phyloP scores from a whole-genome alignment of 2,797 vertebrate species.

The Gymnothorax javanicus region DNA sequence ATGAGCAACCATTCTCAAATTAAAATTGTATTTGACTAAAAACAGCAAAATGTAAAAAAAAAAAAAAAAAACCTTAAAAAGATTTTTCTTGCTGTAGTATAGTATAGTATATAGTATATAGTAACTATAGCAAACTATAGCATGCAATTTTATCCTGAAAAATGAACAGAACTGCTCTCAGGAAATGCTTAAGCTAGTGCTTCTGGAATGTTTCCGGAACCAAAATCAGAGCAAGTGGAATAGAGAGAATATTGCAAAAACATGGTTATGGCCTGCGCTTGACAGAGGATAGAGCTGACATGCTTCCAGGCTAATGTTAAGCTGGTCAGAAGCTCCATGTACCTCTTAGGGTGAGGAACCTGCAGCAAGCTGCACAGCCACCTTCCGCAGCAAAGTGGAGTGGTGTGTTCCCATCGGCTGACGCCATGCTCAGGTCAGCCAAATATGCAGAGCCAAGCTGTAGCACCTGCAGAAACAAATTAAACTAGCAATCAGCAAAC shows the following conservation, averaged over 20 bases:
- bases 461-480: slow-evolving; percentile 63
- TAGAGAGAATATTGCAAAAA: background rate
- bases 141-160: no score
- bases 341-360: slow-evolving; percentile 93
- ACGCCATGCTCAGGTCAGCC: slow-evolving; percentile 78
- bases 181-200: background rate
- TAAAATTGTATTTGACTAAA: background rate
- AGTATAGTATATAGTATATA: no score
- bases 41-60: background rate
- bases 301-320: background rate
- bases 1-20: background rate
- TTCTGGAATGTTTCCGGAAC: background rate
- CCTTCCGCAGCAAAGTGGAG: slow-evolving; percentile 84
- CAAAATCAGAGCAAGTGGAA: background rate
- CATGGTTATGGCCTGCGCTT: background rate
- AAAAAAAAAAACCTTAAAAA: background rate
- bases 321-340: slow-evolving; percentile 23
- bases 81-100: background rate
- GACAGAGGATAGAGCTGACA: background rate
- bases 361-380: slow-evolving; percentile 85
- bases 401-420: slow-evolving; percentile 77
- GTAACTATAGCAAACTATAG: no score
- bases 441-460: slow-evolving; percentile 73
- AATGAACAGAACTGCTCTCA: background rate
- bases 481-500: background rate